Conservation (phyloP, 1,140 invertebrate genomes). For the Protaetia brevitarsis region DNA sequence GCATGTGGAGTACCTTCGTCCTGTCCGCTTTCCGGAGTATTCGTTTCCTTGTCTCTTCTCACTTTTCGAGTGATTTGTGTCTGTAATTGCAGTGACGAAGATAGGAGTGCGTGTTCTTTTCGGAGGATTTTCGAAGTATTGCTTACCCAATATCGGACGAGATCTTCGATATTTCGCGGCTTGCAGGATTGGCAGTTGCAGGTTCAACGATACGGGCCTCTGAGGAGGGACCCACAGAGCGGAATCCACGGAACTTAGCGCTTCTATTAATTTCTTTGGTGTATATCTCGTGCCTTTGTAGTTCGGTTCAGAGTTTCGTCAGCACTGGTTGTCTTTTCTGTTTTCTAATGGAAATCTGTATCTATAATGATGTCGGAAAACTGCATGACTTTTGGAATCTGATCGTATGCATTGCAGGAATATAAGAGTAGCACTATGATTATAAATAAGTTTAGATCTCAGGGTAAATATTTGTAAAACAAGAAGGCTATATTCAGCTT, state of each 20-base stretch:
- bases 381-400: conserved; percentile 10
- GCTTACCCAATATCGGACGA: conserved; percentile 40
- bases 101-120: no score
- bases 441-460: no score
- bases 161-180: conserved; percentile 49
- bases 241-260: conserved; percentile 58
- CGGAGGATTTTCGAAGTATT: no score
- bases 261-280: conserved; percentile 55
- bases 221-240: conserved; percentile 61
- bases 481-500: no score
- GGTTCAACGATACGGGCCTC: conserved; percentile 62
- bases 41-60: conserved; percentile 63
- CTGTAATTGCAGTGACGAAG: conserved; percentile 26
- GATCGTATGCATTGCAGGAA: background rate
- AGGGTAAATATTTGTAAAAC: no score
- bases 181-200: conserved; percentile 57
- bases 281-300: conserved; percentile 59
- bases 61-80: conserved; percentile 45
- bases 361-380: conserved; percentile 31
- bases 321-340: conserved; percentile 59
- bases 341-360: conserved; percentile 55
- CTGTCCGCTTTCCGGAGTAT: conserved; percentile 68
- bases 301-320: conserved; percentile 59
- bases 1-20: conserved; percentile 93
- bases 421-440: no score